These are phyloP conservation scores for Mesodorylaimus sp. DNA, from an alignment of 2,888 invertebrate genomes.

Conservation along the genomic window DNA sequence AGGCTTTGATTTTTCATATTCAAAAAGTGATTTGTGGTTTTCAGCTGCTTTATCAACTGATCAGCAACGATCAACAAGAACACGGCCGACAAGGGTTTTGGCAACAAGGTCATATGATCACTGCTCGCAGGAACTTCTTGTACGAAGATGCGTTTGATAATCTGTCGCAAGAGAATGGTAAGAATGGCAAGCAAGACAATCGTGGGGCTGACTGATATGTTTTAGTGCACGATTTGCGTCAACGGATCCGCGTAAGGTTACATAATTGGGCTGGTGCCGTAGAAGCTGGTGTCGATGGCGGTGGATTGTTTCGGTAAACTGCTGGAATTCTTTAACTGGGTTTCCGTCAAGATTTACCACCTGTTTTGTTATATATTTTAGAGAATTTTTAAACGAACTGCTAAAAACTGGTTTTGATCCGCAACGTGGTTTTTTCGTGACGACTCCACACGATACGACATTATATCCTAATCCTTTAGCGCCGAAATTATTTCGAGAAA, in stretches of 20 bases:
- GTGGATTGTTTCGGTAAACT: constrained; percentile 60
- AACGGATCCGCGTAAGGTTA: constrained; percentile 48
- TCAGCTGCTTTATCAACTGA: constrained; percentile 11
- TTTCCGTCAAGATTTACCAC: not conserved
- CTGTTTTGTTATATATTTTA: not conserved
- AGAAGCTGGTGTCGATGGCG: constrained; percentile 92
- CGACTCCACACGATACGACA: constrained; percentile 69
- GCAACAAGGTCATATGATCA: constrained; percentile 10
- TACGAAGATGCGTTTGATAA: constrained; percentile 96
- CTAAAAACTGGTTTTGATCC: constrained; percentile 89
- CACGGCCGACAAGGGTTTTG: constrained; percentile 49
- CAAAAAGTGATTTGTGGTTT: too few relatives aligned
- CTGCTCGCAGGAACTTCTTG: constrained; percentile 54
- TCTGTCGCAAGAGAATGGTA: constrained; percentile 69
- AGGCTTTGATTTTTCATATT: too few relatives aligned
- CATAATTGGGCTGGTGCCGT: constrained; percentile 71
- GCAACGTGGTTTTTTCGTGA: constrained; percentile 68
- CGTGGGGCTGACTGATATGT: too few relatives aligned
- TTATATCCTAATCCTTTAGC: constrained; percentile 90
- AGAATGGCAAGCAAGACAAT: too few relatives aligned
- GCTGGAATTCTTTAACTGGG: not conserved
- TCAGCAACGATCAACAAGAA: constrained; percentile 44
- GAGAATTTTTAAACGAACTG: constrained; percentile 75
- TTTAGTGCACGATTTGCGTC: constrained; percentile 62
- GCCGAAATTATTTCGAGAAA: constrained; percentile 53